A percentile compares a stretch with the other conserved stretches of the same genome.
Conservation (phyloP, 2,797 vertebrate species). For the Serranus cabrilla region DNA sequence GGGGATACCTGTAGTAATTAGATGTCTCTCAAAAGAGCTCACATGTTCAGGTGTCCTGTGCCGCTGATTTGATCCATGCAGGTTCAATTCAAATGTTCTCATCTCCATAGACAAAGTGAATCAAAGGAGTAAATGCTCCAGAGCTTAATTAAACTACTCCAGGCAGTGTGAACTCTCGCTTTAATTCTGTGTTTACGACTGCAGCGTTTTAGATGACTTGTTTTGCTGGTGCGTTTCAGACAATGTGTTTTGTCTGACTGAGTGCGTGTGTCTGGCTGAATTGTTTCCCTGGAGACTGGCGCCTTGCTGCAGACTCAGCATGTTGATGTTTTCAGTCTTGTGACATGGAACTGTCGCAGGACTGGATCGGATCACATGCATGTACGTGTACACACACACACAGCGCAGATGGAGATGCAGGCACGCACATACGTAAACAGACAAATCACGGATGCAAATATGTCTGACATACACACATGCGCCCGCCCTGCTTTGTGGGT, state of each 20-base stretch:
- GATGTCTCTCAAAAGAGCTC: not conserved
- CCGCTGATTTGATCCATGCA: not conserved
- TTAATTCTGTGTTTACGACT: constrained; percentile 68
- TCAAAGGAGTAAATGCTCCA: constrained; percentile 29
- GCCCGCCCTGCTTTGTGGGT: constrained; percentile 34
- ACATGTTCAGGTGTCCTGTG: constrained; percentile 5
- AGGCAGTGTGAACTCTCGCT: constrained; percentile 45
- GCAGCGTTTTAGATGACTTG: constrained; percentile 66
- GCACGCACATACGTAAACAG: constrained; percentile 22
- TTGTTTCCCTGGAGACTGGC: constrained; percentile 78
- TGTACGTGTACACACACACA: not conserved
- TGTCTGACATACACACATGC: constrained; percentile 26
- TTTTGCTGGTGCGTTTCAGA: constrained; percentile 71
- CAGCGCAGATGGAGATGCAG: constrained; percentile 23
- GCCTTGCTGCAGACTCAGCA: constrained; percentile 81
- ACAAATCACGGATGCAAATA: constrained; percentile 36
- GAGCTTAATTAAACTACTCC: constrained; percentile 48
- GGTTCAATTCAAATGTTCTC: constrained; percentile 21
- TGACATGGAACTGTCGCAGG: constrained; percentile 72
- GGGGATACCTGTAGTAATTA: not conserved
- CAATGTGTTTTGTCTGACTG: constrained; percentile 71
- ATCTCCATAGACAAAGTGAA: constrained; percentile 30
- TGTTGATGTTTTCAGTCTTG: constrained; percentile 82
- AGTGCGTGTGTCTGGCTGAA: constrained; percentile 62
- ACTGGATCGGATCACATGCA: constrained; percentile 43